These are phyloP conservation scores for Drosophila cracens DNA, from an alignment of 2,888 invertebrate species.

Conservation along the genomic window DNA sequence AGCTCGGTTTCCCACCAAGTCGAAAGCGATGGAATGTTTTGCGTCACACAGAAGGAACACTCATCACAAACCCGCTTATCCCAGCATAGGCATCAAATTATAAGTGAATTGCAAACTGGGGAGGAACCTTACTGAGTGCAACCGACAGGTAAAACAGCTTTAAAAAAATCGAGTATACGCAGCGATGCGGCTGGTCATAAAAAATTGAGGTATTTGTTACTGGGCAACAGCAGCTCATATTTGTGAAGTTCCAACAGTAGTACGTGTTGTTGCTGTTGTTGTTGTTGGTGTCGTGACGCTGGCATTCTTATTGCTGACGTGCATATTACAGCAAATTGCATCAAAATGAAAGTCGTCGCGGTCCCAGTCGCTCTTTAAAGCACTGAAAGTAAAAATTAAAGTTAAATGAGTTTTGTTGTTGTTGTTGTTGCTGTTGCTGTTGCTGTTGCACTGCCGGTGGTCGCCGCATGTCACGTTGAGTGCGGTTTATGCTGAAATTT, in stretches of 20 bases:
- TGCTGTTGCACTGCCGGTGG: slow-evolving; percentile 64
- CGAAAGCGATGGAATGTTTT: slow-evolving; percentile 56
- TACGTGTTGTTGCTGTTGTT: slow-evolving; percentile 23
- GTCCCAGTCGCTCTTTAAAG: slow-evolving; percentile 51
- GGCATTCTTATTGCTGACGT: slow-evolving; percentile 31
- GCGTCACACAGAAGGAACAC: slow-evolving; percentile 31
- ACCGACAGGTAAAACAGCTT: slow-evolving; percentile 11
- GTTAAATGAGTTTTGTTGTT: slow-evolving; percentile 62
- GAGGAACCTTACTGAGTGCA: slow-evolving; percentile 6
- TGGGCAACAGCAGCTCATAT: slow-evolving; percentile 41
- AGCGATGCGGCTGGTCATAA: slow-evolving; percentile 15
- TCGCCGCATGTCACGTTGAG: slow-evolving; percentile 73
- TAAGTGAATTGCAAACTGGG: slow-evolving; percentile 41
- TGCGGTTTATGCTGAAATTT: slow-evolving; percentile 73
- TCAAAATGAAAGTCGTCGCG: slow-evolving; percentile 50
- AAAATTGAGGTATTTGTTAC: slow-evolving; percentile 56
- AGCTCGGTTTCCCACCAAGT: slow-evolving; percentile 46
- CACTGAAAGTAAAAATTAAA: slow-evolving; percentile 75
- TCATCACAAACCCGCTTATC: slow-evolving; percentile 9
- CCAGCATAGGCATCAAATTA: slow-evolving; percentile 44
- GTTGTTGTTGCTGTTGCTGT: slow-evolving; percentile 5
- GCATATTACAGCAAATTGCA: slow-evolving; percentile 54
- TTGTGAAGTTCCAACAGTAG: slow-evolving; percentile 56
- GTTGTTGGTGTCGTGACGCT: slow-evolving; percentile 6
- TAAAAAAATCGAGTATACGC: slow-evolving; percentile 74